A percentile compares a stretch with the other conserved stretches of the same genome.
phyloP scores from a whole-genome alignment of 64 coral and sea anemone species.

The Pachyseris speciosa region DNA sequence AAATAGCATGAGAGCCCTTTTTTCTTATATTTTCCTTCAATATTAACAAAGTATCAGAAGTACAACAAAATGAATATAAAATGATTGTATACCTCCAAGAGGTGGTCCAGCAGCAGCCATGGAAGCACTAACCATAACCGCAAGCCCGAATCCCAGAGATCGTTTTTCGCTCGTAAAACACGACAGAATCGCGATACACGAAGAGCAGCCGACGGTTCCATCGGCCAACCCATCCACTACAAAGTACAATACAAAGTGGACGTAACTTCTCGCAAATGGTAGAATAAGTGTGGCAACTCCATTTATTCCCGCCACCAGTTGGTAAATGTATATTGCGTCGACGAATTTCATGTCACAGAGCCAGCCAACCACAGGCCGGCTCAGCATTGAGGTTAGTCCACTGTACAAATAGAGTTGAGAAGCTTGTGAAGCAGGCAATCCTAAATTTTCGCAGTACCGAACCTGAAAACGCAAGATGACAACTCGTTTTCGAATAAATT shows the following conservation, averaged over 20 bases:
- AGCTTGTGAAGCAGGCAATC: neutral
- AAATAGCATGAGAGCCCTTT: no score
- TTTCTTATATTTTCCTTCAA: no score
- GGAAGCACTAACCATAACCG: neutral
- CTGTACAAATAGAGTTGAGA: slow-evolving; percentile 40
- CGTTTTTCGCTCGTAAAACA: slow-evolving; percentile 8
- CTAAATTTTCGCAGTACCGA: slow-evolving; percentile 32
- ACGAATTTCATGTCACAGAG: slow-evolving; percentile 4
- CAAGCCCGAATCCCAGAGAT: neutral
- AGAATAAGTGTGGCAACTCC: slow-evolving; percentile 30
- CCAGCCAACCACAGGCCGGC: slow-evolving; percentile 9
- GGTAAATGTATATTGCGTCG: slow-evolving; percentile 6
- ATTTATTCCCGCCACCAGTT: neutral
- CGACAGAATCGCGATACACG: neutral
- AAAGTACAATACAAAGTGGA: slow-evolving; percentile 32
- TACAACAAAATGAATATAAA: no score
- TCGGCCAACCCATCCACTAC: slow-evolving; percentile 32
- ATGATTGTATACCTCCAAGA: slow-evolving; percentile 33
- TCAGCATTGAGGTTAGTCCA: slow-evolving; percentile 11
- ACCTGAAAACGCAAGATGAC: neutral
- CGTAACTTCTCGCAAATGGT: neutral
- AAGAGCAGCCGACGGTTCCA: neutral
- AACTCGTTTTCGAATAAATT: neutral
- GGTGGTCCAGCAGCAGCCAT: slow-evolving; percentile 10
- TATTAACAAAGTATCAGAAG: no score